Evolutionary conservation across 2,888 invertebrate genomes (phyloP).

Genomic region (Sialis fuliginosa): DNA sequence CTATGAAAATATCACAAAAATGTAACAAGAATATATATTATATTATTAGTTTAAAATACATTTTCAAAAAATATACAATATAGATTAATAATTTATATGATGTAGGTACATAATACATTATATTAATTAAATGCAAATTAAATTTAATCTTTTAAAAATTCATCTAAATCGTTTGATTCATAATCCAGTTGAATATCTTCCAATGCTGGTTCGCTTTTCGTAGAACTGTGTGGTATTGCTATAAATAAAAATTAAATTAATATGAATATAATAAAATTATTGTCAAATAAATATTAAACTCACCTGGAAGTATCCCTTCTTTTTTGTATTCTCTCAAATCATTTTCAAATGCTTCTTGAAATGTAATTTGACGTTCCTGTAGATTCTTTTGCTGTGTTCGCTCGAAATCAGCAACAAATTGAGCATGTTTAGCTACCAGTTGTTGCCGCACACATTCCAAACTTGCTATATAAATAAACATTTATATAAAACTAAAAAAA

Average conservation of each 20-base stretch:
- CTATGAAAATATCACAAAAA: too few species aligned
- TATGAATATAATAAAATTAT: neutral
- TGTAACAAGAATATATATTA: too few species aligned
- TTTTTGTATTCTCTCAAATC: constrained; percentile 46
- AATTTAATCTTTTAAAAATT: constrained; percentile 31
- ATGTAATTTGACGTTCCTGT: constrained; percentile 47
- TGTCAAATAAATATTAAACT: constrained; percentile 10
- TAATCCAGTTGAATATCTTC: constrained; percentile 45
- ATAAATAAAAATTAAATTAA: neutral
- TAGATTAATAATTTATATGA: too few species aligned
- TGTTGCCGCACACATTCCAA: constrained; percentile 27
- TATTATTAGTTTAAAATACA: too few species aligned
- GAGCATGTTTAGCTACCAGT: constrained; percentile 36
- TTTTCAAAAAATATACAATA: too few species aligned
- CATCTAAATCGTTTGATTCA: constrained; percentile 39
- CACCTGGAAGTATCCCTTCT: constrained; percentile 42
- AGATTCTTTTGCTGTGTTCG: constrained; percentile 32
- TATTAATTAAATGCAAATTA: too few species aligned
- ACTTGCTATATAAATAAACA: constrained; percentile 16
- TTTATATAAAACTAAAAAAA: neutral
- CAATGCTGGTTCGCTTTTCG: constrained; percentile 23
- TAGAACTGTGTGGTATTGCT: neutral
- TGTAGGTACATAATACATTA: too few species aligned
- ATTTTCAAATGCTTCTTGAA: constrained; percentile 48
- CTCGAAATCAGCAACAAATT: constrained; percentile 37